Evolutionary conservation across 2,113 vertebrate species (phyloP).

Genomic region (Thunnus maccoyii): DNA sequence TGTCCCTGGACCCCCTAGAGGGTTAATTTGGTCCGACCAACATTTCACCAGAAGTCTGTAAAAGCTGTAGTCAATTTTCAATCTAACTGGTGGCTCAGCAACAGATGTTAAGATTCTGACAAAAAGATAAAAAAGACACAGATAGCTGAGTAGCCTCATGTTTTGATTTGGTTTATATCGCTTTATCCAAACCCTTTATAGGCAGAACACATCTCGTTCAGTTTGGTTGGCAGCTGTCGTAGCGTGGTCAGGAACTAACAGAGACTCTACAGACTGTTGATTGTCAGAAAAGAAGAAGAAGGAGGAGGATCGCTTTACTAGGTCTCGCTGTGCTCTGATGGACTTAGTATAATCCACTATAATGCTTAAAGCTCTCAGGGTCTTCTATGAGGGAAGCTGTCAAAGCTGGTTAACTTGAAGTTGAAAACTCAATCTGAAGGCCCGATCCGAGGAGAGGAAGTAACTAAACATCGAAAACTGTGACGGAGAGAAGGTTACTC

Average conservation of each 20-base stretch:
- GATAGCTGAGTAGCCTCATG: background rate
- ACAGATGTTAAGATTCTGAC: background rate
- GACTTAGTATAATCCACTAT: constrained; percentile 60
- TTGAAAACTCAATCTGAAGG: constrained; percentile 30
- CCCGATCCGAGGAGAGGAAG: background rate
- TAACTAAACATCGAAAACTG: background rate
- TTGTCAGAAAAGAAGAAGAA: constrained; percentile 46
- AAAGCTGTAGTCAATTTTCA: background rate
- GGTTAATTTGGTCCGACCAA: too few species aligned
- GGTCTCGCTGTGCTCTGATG: constrained; percentile 46
- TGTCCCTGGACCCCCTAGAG: too few species aligned
- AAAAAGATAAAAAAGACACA: too few species aligned
- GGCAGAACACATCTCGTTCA: background rate
- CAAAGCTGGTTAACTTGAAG: constrained; percentile 47
- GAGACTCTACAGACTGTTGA: constrained; percentile 22
- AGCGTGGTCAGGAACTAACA: background rate
- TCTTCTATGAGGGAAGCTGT: constrained; percentile 40
- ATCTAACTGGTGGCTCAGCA: background rate
- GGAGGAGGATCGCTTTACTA: constrained; percentile 26
- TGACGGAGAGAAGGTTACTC: background rate
- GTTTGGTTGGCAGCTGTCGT: constrained; percentile 20
- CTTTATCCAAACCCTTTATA: background rate
- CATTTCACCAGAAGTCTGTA: background rate
- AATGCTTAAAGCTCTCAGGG: constrained; percentile 44
- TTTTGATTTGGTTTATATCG: background rate